These are phyloP conservation scores for Danio kyathit DNA, from an alignment of 2,797 vertebrate species.

Conservation along the genomic window DNA sequence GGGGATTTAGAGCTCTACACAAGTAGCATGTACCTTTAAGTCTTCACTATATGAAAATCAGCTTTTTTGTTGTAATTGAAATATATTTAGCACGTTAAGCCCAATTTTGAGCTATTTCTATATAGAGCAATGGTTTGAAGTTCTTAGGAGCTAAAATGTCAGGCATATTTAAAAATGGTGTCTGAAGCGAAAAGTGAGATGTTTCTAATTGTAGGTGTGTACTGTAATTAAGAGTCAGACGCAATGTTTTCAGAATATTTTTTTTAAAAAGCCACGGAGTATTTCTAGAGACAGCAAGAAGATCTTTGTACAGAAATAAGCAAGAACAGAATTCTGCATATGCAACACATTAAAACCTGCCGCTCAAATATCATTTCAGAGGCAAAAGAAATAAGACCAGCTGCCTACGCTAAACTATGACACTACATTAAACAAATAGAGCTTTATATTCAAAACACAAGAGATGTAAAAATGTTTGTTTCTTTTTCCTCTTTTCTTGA, in stretches of 20 bases:
- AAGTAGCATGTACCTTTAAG: too few relatives aligned
- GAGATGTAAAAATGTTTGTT: slow-evolving; percentile 91
- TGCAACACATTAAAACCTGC: slow-evolving; percentile 75
- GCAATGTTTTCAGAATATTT: slow-evolving; percentile 56
- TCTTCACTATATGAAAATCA: too few relatives aligned
- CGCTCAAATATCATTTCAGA: slow-evolving; percentile 76
- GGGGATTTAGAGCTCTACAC: too few relatives aligned
- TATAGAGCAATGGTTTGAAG: too few relatives aligned
- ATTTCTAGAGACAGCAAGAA: slow-evolving; percentile 85
- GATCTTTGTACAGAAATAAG: slow-evolving; percentile 87
- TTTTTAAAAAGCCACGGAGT: slow-evolving; percentile 84
- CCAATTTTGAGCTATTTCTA: too few relatives aligned
- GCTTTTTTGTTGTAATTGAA: too few relatives aligned
- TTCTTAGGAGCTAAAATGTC: too few relatives aligned
- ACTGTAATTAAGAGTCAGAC: neutral
- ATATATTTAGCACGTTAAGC: too few relatives aligned
- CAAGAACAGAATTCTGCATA: slow-evolving; percentile 81
- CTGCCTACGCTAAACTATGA: slow-evolving; percentile 85
- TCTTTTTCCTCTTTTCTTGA: slow-evolving; percentile 87
- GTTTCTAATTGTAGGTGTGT: too few relatives aligned
- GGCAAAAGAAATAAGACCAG: slow-evolving; percentile 79
- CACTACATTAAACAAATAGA: slow-evolving; percentile 89
- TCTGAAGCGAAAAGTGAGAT: too few relatives aligned
- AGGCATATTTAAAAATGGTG: too few relatives aligned
- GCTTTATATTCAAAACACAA: slow-evolving; percentile 90